Conservation (phyloP, 2,113 vertebrate species). For the Tricholaema leucomelas region DNA sequence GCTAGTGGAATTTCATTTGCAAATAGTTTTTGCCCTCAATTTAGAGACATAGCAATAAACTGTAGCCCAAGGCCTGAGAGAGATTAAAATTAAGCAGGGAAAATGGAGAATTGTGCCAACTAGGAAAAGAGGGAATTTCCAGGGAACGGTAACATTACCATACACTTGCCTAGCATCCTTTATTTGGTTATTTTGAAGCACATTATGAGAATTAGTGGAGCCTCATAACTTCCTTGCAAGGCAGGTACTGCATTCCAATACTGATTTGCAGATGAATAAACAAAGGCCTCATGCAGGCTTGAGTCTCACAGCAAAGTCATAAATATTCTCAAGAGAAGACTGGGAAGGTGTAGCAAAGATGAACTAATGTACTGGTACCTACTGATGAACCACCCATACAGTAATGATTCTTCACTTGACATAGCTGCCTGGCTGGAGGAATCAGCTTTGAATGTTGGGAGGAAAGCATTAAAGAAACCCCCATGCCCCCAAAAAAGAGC, state of each 20-base stretch:
- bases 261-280: background rate
- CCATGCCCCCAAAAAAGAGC: background rate
- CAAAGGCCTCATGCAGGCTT: background rate
- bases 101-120: slow-evolving; percentile 18
- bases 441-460: background rate
- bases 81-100: slow-evolving; percentile 37
- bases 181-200: slow-evolving; percentile 22
- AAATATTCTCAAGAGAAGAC: background rate
- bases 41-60: slow-evolving; percentile 33
- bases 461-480: background rate
- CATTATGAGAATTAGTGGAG: background rate
- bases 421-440: background rate
- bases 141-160: background rate
- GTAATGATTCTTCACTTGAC: background rate
- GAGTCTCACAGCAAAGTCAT: background rate
- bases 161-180: background rate
- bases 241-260: background rate
- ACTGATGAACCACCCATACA: background rate
- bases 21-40: slow-evolving; percentile 1
- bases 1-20: slow-evolving; percentile 45
- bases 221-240: background rate
- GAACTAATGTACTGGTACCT: background rate
- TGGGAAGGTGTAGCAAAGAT: background rate
- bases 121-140: slow-evolving; percentile 22
- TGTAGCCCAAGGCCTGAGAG: slow-evolving; percentile 24